Conservation (phyloP, 1,140 invertebrate species). For the Sycobia sp. region DNA sequence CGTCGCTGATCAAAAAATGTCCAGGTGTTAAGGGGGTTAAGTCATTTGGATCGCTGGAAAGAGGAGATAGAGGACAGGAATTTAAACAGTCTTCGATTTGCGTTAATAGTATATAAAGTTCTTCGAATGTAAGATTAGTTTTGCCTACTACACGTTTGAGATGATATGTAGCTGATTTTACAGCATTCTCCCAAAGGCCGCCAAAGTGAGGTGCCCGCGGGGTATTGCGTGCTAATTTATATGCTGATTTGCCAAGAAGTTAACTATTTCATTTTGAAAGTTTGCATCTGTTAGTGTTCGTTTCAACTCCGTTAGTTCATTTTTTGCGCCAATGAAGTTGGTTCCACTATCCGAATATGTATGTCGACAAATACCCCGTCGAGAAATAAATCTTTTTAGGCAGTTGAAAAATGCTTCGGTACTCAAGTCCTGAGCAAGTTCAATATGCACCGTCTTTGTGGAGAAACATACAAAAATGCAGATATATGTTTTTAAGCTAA, state of each 20-base stretch:
- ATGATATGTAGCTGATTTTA: constrained; percentile 42
- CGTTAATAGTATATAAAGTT: background rate
- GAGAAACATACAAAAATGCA: constrained; percentile 5
- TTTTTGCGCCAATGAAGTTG: constrained; percentile 17
- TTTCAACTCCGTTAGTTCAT: constrained; percentile 1
- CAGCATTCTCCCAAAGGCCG: constrained; percentile 47
- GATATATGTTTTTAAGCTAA: background rate
- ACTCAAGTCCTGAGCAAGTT: constrained; percentile 29
- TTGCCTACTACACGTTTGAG: constrained; percentile 3
- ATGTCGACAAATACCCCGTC: constrained; percentile 16
- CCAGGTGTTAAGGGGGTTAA: too few relatives aligned
- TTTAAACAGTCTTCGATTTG: background rate
- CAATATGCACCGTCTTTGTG: constrained; percentile 15
- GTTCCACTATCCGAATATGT: constrained; percentile 33
- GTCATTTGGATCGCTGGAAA: too few relatives aligned
- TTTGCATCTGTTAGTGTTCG: too few relatives aligned
- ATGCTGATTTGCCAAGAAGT: background rate
- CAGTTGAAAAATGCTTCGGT: constrained; percentile 39
- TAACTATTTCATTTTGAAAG: too few relatives aligned
- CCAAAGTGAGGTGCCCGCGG: constrained; percentile 43
- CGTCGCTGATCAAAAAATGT: too few relatives aligned
- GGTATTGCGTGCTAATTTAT: constrained; percentile 48
- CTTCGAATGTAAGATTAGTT: too few relatives aligned
- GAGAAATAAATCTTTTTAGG: constrained; percentile 39
- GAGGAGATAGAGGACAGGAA: too few relatives aligned